A percentile compares a stretch with the other conserved stretches of the same genome.
These are phyloP conservation scores for Autographa gamma DNA, from an alignment of 2,888 invertebrate species.

Conservation along the genomic window DNA sequence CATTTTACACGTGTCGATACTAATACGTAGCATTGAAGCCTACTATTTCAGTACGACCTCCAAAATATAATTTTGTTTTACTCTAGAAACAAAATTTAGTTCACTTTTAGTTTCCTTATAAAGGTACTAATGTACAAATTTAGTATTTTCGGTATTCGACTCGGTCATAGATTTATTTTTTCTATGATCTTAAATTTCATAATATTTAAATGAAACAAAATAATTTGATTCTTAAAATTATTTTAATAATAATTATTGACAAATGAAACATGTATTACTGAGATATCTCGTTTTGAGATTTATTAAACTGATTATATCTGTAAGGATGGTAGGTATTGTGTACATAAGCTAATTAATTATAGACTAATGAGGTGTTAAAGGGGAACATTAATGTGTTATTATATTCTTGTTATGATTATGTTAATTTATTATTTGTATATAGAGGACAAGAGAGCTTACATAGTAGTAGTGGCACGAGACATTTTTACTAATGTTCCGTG, in stretches of 20 bases:
- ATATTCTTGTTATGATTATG: conserved; percentile 50
- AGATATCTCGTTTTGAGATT: conserved; percentile 24
- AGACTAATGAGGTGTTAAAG: conserved; percentile 34
- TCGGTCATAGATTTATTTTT: conserved; percentile 46
- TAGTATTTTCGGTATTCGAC: conserved; percentile 53
- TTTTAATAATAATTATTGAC: conserved; percentile 52
- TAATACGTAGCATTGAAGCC: conserved; percentile 11
- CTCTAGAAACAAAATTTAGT: conserved; percentile 33
- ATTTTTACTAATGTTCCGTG: not conserved
- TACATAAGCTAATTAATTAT: conserved; percentile 44
- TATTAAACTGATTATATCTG: conserved; percentile 13
- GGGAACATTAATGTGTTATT: conserved; percentile 50
- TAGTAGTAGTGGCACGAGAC: conserved; percentile 2
- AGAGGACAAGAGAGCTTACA: conserved; percentile 33
- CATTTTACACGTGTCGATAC: no score
- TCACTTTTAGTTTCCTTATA: conserved; percentile 50
- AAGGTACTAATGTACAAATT: conserved; percentile 61
- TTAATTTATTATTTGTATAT: conserved; percentile 58
- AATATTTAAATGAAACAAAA: conserved; percentile 29
- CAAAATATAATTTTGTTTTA: conserved; percentile 37
- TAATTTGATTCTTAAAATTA: conserved; percentile 36
- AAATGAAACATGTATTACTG: conserved; percentile 23
- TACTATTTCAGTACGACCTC: conserved; percentile 18
- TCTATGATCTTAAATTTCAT: not conserved
- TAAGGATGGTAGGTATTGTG: conserved; percentile 36